Conservation (phyloP, 2,113 vertebrate species). For the Hassar affinis region DNA sequence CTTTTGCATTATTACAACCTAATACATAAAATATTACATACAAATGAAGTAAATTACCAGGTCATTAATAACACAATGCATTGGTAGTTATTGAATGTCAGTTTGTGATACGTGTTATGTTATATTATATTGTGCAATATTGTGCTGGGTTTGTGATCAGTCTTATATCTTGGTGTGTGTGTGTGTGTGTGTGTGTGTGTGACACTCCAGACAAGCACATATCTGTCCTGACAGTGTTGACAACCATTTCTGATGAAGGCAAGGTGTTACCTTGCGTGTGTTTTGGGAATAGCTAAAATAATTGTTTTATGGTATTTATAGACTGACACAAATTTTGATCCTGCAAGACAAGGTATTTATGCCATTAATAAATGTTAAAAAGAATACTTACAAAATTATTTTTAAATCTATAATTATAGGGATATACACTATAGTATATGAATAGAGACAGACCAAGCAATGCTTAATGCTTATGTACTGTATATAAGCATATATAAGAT, state of each 20-base stretch:
- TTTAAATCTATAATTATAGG: too few relatives aligned
- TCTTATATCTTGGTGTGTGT: background rate
- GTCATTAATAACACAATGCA: background rate
- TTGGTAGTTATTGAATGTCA: background rate
- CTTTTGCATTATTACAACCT: background rate
- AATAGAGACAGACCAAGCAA: background rate
- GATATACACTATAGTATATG: background rate
- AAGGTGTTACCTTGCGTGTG: slow-evolving; percentile 51
- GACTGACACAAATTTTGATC: background rate
- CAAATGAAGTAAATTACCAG: background rate
- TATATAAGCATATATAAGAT: background rate
- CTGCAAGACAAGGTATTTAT: background rate
- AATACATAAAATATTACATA: background rate
- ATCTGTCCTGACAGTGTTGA: slow-evolving; percentile 52
- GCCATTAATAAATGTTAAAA: background rate
- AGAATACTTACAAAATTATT: too few relatives aligned
- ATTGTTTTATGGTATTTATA: slow-evolving; percentile 40
- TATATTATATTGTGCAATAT: background rate
- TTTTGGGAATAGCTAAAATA: slow-evolving; percentile 49
- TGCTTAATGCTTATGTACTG: too few relatives aligned
- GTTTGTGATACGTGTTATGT: background rate
- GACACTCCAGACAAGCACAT: slow-evolving; percentile 48
- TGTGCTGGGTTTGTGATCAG: background rate
- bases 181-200: slow-evolving; percentile 18
- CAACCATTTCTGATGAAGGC: slow-evolving; percentile 57